Base-by-base conservation (phyloP, 2,797 vertebrate genomes). In the Florisuga fusca region DNA sequence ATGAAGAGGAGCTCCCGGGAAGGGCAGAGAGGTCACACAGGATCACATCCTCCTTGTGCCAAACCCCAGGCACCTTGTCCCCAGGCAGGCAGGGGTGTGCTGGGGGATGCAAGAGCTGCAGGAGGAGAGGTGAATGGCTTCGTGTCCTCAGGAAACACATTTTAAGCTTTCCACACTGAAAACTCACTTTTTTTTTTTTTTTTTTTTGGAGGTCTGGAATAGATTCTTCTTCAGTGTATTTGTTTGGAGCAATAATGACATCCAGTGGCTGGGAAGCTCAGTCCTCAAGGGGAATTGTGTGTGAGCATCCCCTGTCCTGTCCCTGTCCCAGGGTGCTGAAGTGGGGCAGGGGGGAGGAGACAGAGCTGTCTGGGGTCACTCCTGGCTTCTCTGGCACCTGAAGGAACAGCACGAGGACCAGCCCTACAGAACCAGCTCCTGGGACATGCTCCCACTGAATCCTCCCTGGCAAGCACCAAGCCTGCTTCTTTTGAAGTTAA, bases 211-310 rank as follows among this genome's bases (percentile, higher is more conserved):
- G 38, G 19, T 83, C 58, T 81, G 84, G 80, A 97, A 93, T n/a
- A 91, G 66, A 86, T 48, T 57, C 23, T 48, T 57, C 23, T 54
- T 78, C 41, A 7, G 7, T 58, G 84, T 74, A 71, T 91, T 96
- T 96, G 83, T 97, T 94, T 96, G 86, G 94, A 94, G 93, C 97
- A 96, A 96, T 94, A 96, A 96, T 97, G 97, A 97, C 96, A 97
- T 96, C 96, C 96, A 96, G 97, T 96, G 97, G 97, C 51, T 92
- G 94, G 62, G 91, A 89, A 53, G 84, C 62, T 96, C 33, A 93
- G 84, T 55, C 93, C 92, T 93, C 82, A 41, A 38, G 89, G 87
- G 88, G 80, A 90, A 83, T 58, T 0, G 1, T 36, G 59, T 22
- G 34, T 2, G 27, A 76, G 51, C 58, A 62, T 87, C 75, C 46